Conservation (phyloP, 2,113 vertebrate genomes). For the Anthoscopus minutus region DNA sequence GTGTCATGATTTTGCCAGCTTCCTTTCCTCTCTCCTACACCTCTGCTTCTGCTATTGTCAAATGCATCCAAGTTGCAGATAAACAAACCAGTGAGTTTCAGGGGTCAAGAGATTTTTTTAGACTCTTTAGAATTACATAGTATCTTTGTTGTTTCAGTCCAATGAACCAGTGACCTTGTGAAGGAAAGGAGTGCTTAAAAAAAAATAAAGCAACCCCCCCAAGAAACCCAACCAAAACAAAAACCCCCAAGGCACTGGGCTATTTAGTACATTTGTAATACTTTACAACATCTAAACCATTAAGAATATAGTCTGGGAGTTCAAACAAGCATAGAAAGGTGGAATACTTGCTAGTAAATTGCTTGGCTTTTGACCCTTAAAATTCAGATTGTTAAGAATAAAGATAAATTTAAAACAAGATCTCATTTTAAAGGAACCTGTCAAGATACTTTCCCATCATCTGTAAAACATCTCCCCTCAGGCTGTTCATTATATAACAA, state of each 20-base stretch:
- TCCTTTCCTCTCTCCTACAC: background rate
- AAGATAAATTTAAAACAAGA: background rate
- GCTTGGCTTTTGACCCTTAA: background rate
- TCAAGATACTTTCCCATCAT: background rate
- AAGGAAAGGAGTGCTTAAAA: background rate
- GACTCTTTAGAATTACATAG: background rate
- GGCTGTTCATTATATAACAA: background rate
- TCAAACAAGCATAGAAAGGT: background rate
- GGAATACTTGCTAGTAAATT: background rate
- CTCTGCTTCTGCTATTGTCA: background rate
- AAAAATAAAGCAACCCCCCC: background rate
- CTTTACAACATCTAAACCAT: background rate
- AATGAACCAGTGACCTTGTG: background rate
- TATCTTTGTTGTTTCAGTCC: background rate
- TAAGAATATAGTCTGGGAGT: background rate
- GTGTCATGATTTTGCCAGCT: background rate
- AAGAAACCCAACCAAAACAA: background rate
- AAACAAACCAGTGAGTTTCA: background rate
- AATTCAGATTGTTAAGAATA: background rate
- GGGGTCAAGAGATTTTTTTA: background rate
- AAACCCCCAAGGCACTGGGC: accelerated
- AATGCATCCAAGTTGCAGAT: background rate
- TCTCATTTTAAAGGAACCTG: background rate
- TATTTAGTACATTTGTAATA: background rate
- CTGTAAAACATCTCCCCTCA: background rate